A percentile compares a stretch with the other conserved stretches of the same genome.
Conservation (phyloP, 2,113 vertebrate species). For the Chelonoidis abingdonii region DNA sequence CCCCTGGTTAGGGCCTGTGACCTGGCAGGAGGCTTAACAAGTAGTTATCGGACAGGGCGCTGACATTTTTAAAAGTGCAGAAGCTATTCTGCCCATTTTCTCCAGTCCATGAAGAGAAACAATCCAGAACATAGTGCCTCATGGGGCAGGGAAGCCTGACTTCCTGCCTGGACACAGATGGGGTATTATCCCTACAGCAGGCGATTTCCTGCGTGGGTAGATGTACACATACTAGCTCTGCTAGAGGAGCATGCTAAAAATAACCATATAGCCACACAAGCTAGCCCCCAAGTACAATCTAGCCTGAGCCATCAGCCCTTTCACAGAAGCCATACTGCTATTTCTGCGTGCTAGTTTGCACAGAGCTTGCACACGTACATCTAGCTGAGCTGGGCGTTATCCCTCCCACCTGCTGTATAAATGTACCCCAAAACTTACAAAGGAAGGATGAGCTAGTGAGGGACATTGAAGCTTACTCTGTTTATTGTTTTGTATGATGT, state of each 20-base stretch:
- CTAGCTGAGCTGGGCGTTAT: no score
- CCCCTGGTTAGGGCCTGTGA: neutral
- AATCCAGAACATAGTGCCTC: neutral
- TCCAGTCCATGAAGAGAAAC: neutral
- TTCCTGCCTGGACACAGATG: neutral
- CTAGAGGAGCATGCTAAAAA: neutral
- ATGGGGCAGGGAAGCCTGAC: neutral
- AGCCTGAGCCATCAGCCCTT: no score
- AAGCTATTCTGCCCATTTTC: neutral
- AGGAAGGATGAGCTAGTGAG: no score
- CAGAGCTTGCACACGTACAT: no score
- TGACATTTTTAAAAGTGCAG: neutral
- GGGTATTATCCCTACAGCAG: neutral
- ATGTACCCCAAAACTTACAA: no score
- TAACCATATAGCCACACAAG: neutral
- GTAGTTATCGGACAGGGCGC: neutral
- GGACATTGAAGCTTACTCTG: no score
- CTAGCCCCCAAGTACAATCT: no score
- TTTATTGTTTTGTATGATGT: no score
- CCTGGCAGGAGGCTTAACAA: neutral
- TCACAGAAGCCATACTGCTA: no score
- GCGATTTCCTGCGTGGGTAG: neutral
- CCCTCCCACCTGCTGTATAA: no score
- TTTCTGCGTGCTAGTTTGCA: no score
- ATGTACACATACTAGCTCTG: neutral